Evolutionary conservation across 2,888 invertebrate species (phyloP).

Genomic region (Herminia tarsipennalis): DNA sequence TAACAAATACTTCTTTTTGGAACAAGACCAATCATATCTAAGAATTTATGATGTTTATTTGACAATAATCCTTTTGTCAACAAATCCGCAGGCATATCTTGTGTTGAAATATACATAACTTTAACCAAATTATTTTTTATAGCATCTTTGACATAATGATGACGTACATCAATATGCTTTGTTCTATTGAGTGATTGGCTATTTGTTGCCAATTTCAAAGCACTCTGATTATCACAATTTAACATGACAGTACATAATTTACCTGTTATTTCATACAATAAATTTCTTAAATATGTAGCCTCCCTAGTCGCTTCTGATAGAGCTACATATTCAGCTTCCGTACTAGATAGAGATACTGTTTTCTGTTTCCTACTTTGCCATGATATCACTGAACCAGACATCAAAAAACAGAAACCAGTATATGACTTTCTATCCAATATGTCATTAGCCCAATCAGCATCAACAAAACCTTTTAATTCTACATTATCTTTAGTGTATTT

Average conservation of each 20-base stretch:
- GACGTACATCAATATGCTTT: constrained; percentile 6
- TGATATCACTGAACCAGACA: constrained; percentile 5
- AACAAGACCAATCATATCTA: too few species aligned
- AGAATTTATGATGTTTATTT: too few species aligned
- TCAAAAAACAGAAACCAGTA: constrained; percentile 3
- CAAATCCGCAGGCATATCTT: constrained; percentile 3
- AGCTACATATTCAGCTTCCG: constrained; percentile 11
- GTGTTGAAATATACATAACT: background rate
- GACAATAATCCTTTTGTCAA: constrained; percentile 1
- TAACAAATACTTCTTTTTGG: too few species aligned
- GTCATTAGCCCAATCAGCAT: too few species aligned
- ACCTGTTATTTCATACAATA: background rate
- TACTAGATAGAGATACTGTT: constrained; percentile 8
- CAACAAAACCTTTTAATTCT: too few species aligned
- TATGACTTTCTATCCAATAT: too few species aligned
- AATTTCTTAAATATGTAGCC: constrained; percentile 4
- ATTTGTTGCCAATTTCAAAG: constrained; percentile 3
- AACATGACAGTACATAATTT: background rate
- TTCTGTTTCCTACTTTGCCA: constrained; percentile 8
- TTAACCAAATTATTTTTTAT: constrained; percentile 1
- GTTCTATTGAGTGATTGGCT: constrained; percentile 2
- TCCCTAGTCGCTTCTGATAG: constrained; percentile 11
- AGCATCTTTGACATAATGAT: constrained; percentile 6
- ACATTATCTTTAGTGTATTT: too few species aligned
- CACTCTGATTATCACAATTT: constrained; percentile 1